Percentiles rank a stretch among this genome's conserved stretches.
These are phyloP conservation scores for Molorchus minor DNA, from an alignment of 2,888 invertebrate species.

Conservation along the genomic window DNA sequence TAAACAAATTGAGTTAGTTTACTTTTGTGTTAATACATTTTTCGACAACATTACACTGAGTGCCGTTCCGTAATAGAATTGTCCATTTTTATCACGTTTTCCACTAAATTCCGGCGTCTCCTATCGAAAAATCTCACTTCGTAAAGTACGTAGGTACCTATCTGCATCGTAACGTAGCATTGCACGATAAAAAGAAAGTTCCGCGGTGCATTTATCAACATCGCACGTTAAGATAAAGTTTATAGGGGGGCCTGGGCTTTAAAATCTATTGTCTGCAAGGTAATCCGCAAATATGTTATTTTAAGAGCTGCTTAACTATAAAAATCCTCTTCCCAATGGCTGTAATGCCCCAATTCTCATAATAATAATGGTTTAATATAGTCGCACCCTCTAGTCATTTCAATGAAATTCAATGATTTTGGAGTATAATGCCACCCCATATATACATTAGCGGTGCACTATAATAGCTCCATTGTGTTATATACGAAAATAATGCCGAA, in stretches of 20 bases:
- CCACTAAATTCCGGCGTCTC: no score
- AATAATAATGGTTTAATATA: conserved; percentile 36
- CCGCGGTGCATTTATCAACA: conserved; percentile 1
- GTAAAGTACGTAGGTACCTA: no score
- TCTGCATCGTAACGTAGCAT: no score
- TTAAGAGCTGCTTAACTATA: conserved; percentile 33
- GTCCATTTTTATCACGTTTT: no score
- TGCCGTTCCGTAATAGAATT: no score
- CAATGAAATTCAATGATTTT: conserved; percentile 38
- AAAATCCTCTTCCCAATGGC: conserved; percentile 28
- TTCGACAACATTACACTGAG: no score
- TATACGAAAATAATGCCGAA: conserved; percentile 32
- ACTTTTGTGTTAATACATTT: no score
- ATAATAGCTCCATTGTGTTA: conserved; percentile 28
- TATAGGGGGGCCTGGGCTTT: conserved; percentile 15
- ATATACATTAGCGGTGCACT: conserved; percentile 32
- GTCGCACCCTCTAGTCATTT: conserved; percentile 33
- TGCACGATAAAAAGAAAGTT: conserved; percentile 2
- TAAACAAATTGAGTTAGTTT: no score
- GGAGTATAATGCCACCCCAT: conserved; percentile 37
- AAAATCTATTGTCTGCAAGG: conserved; percentile 25
- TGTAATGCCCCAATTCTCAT: conserved; percentile 27
- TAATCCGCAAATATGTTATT: conserved; percentile 30
- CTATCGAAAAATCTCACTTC: no score
- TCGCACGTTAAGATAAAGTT: conserved; percentile 35